Evolutionary conservation across 2,113 vertebrate genomes (phyloP).

Genomic region (Tauraco erythrolophus): DNA sequence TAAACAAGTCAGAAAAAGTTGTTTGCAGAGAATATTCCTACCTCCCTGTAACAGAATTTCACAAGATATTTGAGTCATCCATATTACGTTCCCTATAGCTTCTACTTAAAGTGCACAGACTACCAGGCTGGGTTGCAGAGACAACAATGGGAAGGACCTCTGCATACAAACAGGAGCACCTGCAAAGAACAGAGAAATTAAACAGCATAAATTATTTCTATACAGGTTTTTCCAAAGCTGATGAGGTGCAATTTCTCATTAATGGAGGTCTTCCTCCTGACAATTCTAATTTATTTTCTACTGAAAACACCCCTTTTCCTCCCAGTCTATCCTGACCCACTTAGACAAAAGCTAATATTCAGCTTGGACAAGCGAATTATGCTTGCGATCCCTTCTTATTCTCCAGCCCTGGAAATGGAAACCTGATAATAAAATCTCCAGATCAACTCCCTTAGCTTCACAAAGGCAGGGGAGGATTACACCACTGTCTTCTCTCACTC

Average conservation of each 20-base stretch:
- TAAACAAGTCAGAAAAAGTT: background rate
- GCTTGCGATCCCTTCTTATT: background rate
- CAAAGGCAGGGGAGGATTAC: background rate
- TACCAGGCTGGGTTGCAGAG: background rate
- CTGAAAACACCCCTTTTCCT: background rate
- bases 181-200: conserved; percentile 60
- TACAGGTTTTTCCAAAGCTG: conserved; percentile 14
- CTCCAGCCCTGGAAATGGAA: conserved; percentile 25
- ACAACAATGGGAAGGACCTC: conserved; percentile 3
- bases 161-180: conserved; percentile 48
- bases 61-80: background rate
- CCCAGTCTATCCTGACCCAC: conserved; percentile 26
- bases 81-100: background rate
- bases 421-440: conserved; percentile 27
- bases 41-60: background rate
- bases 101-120: background rate
- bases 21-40: background rate
- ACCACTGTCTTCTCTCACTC: background rate
- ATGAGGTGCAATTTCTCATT: conserved; percentile 28
- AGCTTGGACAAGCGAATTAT: background rate
- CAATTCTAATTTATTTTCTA: background rate
- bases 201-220: conserved; percentile 38
- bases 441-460: background rate
- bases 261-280: conserved; percentile 34
- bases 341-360: conserved; percentile 43